Conservation (phyloP, 2,797 vertebrate genomes). For the Meriones psammophilus region DNA sequence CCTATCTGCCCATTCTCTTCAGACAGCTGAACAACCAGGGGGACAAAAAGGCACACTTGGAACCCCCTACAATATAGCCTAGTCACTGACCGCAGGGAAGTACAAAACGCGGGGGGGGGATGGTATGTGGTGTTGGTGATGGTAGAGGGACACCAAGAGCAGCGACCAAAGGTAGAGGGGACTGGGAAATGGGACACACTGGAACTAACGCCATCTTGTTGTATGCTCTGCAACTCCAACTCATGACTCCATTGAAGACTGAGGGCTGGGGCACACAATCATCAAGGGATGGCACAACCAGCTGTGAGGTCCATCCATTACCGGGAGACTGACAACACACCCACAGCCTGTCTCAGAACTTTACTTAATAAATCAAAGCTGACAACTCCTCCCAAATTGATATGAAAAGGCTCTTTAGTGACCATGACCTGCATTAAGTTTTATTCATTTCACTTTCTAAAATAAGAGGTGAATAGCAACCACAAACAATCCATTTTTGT, state of each 20-base stretch:
- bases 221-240: fast-evolving
- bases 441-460: constrained; percentile 88
- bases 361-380: constrained; percentile 98
- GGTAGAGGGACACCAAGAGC: constrained; percentile 44
- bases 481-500: constrained; percentile 83
- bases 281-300: constrained; percentile 89
- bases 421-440: constrained; percentile 87
- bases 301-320: constrained; percentile 94
- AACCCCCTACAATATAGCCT: constrained; percentile 25
- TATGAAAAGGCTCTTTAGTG: constrained; percentile 92
- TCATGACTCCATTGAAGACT: constrained; percentile 75
- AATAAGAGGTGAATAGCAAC: constrained; percentile 86
- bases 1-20: background rate
- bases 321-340: constrained; percentile 93
- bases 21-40: constrained; percentile 70
- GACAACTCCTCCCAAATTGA: constrained; percentile 94
- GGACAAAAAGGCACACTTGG: background rate
- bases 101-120: background rate
- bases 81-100: background rate
- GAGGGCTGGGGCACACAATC: constrained; percentile 88
- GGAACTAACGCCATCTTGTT: background rate
- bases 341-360: constrained; percentile 91
- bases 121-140: fast-evolving
- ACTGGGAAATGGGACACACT: background rate
- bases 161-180: background rate